Evolutionary conservation across 53 echinoderm and acorn worm genomes (phyloP), one percentile per base, ranked within the genome.

Genomic region (Antedon mediterranea): DNA sequence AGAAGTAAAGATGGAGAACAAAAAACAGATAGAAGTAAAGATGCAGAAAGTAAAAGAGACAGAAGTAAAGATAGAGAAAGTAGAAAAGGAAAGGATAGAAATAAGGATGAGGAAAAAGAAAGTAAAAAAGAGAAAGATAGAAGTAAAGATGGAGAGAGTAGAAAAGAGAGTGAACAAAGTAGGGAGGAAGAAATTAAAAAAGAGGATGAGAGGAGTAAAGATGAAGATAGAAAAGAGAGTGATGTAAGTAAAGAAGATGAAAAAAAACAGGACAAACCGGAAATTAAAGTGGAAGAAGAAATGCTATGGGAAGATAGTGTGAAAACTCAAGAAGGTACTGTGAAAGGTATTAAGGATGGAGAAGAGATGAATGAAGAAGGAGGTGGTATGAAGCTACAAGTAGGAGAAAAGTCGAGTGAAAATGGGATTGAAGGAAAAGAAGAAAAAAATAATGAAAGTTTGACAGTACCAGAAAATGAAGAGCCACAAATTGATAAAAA

Each of bases 241-340:
- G 85, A 84, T 85, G 91, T 33, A 83, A 79, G 31, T 73, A 78
- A 27, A 87, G 81, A 28, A 73, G 86, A 85, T 73, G 84, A 78
- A 73, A 90, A 79, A 86, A 86, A 79, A 79, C 32, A 72, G 43
- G 73, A 76, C 71, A 70, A 44, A n/a, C 29, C 32, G 8, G 76
- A 78, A 15, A 72, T 30, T 43, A 78, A 13, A 41, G 41, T 41
- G 71, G 34, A 23, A 43, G 34, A 23, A 43, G 57, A 79, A 43
- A 34, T n/a, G n/a, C n/a, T n/a, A n/a, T n/a, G n/a, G n/a, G n/a
- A n/a, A n/a, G 33, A 73, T 32, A 37, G 72, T 76, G 31, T 76
- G 71, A 73, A 76, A 71, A 31, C 34, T 33, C 27, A 74, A 71
- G 71, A 75, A 15, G 81, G 85, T 3, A 33, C 75, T 34, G 37